phyloP scores from a whole-genome alignment of 2,797 vertebrate genomes.

The Poeciliopsis gracilis region DNA sequence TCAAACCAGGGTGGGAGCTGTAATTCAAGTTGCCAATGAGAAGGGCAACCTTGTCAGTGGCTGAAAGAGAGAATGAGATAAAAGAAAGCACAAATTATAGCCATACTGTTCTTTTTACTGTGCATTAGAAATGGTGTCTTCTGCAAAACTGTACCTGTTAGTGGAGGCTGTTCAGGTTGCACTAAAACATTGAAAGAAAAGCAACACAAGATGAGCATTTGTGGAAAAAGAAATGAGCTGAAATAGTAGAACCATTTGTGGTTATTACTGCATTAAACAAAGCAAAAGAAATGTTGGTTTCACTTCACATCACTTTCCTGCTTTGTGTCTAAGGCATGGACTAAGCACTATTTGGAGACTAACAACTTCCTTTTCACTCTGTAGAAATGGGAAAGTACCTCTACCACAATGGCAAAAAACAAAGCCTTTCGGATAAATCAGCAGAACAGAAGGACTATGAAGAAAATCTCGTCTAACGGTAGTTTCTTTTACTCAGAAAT shows the following conservation, averaged over 20 bases:
- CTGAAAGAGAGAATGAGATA: slow-evolving; percentile 61
- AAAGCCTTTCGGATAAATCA: slow-evolving; percentile 33
- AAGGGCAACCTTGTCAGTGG: slow-evolving; percentile 89
- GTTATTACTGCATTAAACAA: background rate
- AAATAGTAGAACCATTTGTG: background rate
- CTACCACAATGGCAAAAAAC: slow-evolving; percentile 61
- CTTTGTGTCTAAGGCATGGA: slow-evolving; percentile 42
- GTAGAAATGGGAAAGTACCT: slow-evolving; percentile 80
- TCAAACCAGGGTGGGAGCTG: slow-evolving; percentile 80
- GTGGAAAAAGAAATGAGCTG: background rate
- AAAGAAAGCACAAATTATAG: slow-evolving; percentile 18
- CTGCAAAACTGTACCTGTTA: slow-evolving; percentile 69
- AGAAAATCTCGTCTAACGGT: slow-evolving; percentile 13
- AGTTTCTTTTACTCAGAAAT: slow-evolving; percentile 11
- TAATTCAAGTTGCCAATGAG: slow-evolving; percentile 90
- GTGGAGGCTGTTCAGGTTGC: slow-evolving; percentile 37
- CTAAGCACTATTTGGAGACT: slow-evolving; percentile 53
- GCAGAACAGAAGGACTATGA: slow-evolving; percentile 35
- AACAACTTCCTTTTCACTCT: slow-evolving; percentile 70
- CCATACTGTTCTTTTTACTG: background rate
- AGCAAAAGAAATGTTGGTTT: slow-evolving; percentile 44
- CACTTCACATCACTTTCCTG: slow-evolving; percentile 73
- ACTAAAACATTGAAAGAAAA: slow-evolving; percentile 39
- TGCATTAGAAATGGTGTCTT: slow-evolving; percentile 10
- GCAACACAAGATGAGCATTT: slow-evolving; percentile 11